Evolutionary conservation across 2,888 invertebrate genomes (phyloP), one percentile per base, ranked within the genome.

Genomic region (Coleophora deauratella): DNA sequence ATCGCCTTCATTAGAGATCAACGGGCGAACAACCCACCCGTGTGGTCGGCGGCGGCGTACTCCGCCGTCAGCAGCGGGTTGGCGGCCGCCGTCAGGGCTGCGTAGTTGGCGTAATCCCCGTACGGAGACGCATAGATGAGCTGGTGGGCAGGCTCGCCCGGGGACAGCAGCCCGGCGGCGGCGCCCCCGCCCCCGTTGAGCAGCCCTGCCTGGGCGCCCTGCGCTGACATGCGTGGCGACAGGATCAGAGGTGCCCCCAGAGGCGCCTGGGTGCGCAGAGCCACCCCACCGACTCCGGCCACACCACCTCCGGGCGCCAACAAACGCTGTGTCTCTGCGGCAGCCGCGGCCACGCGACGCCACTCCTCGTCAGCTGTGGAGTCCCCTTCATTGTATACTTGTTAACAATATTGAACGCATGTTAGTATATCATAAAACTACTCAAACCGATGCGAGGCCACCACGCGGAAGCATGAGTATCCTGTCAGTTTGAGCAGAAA

Each of bases 221-320:
- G 94, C 47, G 92, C 93, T 10, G 93, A 93, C 91, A 96, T 93
- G 58, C 96, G 89, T 44, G 96, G 95, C 34, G 96, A 96, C 49
- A 98, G 89, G 61, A 98, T 97, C 66, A 98, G 88, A 2, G 97
- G 98, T 1, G 97, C 96, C 27, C 98, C 96, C 46, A 96, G 75
- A 0, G 97, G 96, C 9, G 94, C 91, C 38, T 89, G 91, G 2
- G 90, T 88, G 50, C 89, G 88, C 46, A 90, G 78, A 31, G 90
- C 85, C 50, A 93, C 75, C 35, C 92, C 91, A 0, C 75, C 73
- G 9, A 66, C 91, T 86, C 64, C 88, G 67, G 52, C 71, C 52
- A 56, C 87, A 54, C 67, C 88, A 43, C 77, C 85, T 0, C 69
- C 71, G 9, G 86, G 89, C 12, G 88, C 89, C 38, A 93, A 74